Evolutionary conservation across 2,113 vertebrate genomes (phyloP), one percentile per base, ranked within the genome.

Genomic region (Rhea americana): DNA sequence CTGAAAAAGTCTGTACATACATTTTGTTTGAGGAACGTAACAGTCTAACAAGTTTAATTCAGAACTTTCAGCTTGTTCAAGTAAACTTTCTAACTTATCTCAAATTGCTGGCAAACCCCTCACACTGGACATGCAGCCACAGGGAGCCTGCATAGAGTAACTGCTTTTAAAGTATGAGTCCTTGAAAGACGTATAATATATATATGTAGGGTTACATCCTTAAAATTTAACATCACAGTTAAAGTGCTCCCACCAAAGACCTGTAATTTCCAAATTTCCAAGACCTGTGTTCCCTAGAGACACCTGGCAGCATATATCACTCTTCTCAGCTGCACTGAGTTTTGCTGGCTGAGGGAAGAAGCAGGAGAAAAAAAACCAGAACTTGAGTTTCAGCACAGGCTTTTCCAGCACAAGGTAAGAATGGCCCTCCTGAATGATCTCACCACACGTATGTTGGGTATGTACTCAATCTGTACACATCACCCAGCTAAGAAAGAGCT

Each of bases 1-100:
- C 48, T 41, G 51, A 22, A 30, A 56, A 71, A 2, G 0, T 12
- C n/a, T 56, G 3, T 17, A 21, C 4, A 28, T 0, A 3, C 26
- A 22, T 67, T 81, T 74, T 21, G 9, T 11, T 5, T 11, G 41
- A 70, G 25, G 15, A 48, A 41, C 7, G 1, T 5, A 37, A 50
- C 5, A n/a, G 67, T 35, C 4, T 26, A n/a, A 55, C 9, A 20
- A 20, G 4, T 39, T 68, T 25, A 67, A 58, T 17, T 43, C 21
- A 12, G 20, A 15, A 62, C 39, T 82, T 73, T 18, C 53, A 45
- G 12, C 10, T 89, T 89, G 14, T 39, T 89, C 20, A 39, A 41
- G 10, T 16, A 19, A 39, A 26, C 62, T 72, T 58, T 53, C 59
- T 53, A 45, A 16, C 4, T 59, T 41, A 70, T 3, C 16, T 26